These are phyloP conservation scores for Drosophila albomicans DNA, from an alignment of 1,140 invertebrate species.

Conservation along the genomic window DNA sequence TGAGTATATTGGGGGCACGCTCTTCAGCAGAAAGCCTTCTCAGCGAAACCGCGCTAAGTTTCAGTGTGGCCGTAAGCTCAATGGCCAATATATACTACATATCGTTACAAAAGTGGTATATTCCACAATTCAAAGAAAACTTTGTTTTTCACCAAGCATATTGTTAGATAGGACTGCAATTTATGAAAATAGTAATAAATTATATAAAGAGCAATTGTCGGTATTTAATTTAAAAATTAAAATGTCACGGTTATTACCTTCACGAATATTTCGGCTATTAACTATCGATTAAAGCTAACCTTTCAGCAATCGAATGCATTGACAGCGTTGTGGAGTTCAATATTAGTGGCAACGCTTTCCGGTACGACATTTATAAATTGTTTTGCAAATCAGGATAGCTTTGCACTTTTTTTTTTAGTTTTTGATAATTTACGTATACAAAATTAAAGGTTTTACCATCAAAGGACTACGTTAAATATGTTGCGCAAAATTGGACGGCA, in stretches of 20 bases:
- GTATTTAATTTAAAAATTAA: background rate
- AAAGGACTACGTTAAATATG: conserved; percentile 32
- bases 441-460: conserved; percentile 32
- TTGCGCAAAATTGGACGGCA: conserved; percentile 50
- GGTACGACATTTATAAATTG: conserved; percentile 35
- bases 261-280: background rate
- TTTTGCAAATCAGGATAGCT: conserved; percentile 17
- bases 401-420: conserved; percentile 8
- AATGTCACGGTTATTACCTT: background rate
- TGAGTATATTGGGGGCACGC: conserved; percentile 32
- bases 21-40: conserved; percentile 40
- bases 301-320: background rate
- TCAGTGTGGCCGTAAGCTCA: background rate
- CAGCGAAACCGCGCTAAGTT: conserved; percentile 21
- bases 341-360: conserved; percentile 5
- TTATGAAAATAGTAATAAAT: background rate
- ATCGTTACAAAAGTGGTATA: too few species aligned
- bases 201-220: background rate
- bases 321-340: background rate
- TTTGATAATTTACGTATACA: background rate
- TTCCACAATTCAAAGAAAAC: too few species aligned
- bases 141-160: background rate
- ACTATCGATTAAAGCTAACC: conserved; percentile 4
- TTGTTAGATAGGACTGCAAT: background rate
- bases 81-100: background rate